Conservation (phyloP, 2,888 invertebrate genomes). For the Frankliniella intonsa region DNA sequence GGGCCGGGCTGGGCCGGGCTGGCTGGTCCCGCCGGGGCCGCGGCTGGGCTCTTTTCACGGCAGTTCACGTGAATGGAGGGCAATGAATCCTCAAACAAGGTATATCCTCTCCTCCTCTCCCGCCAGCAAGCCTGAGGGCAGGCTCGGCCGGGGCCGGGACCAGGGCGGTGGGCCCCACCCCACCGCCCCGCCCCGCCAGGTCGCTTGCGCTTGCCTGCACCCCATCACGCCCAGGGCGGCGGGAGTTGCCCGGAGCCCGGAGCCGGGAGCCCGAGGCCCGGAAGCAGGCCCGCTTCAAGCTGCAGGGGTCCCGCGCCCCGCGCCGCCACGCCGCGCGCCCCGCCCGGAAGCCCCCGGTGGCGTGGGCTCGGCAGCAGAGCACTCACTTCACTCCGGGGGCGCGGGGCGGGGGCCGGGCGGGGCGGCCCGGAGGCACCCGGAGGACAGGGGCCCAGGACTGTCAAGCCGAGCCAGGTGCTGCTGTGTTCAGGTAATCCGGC, state of each 20-base stretch:
- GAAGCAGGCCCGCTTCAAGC: background rate
- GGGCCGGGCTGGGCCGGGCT: background rate
- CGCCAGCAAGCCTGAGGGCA: background rate
- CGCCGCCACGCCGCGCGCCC: background rate
- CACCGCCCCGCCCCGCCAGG: no score
- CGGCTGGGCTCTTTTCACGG: background rate
- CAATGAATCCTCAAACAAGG: conserved; percentile 24
- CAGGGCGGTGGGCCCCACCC: background rate
- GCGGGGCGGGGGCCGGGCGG: background rate
- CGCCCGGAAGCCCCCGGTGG: background rate
- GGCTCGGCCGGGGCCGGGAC: background rate
- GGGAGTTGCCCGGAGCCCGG: background rate
- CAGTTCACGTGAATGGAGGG: conserved; percentile 10
- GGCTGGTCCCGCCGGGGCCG: background rate
- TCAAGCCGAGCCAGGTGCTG: background rate
- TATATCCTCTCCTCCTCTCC: background rate
- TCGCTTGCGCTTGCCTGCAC: background rate
- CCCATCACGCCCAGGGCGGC: no score
- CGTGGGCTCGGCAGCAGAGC: background rate
- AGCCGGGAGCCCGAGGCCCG: background rate
- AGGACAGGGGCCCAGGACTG: background rate
- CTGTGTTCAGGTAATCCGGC: background rate
- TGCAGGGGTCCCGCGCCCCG: background rate
- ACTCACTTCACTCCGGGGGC: no score
- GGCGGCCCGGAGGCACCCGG: background rate